These are phyloP conservation scores for Anser cygnoides DNA, from an alignment of 2,113 vertebrate genomes.

Conservation along the genomic window DNA sequence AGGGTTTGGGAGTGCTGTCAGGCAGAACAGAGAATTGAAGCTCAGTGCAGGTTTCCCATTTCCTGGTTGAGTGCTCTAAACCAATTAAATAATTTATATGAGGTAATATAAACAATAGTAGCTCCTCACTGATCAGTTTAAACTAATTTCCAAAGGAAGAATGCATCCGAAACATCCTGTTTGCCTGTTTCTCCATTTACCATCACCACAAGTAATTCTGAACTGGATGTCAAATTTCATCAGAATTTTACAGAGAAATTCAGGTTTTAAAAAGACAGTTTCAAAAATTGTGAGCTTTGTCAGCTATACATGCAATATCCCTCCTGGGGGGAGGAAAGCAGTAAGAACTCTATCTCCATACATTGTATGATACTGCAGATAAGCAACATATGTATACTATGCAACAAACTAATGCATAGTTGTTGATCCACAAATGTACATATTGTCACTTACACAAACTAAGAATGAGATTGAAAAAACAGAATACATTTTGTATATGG, in stretches of 20 bases:
- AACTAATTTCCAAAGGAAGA: not conserved
- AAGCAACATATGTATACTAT: not conserved
- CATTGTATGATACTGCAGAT: not conserved
- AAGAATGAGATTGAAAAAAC: not conserved
- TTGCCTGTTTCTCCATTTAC: not conserved
- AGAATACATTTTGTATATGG: not conserved
- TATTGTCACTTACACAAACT: not conserved
- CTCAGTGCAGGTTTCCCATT: not conserved
- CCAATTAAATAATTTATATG: not conserved
- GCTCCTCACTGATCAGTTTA: not conserved
- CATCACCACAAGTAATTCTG: not conserved
- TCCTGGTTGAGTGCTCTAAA: not conserved
- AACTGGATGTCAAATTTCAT: not conserved
- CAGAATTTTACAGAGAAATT: not conserved
- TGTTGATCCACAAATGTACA: not conserved
- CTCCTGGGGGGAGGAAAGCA: not conserved
- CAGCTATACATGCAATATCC: not conserved
- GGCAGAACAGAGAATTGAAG: not conserved
- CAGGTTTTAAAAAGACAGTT: not conserved
- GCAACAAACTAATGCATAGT: fast-evolving
- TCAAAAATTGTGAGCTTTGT: not conserved
- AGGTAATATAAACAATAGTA: not conserved
- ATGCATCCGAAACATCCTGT: not conserved
- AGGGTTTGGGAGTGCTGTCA: not conserved
- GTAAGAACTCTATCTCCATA: not conserved